Conservation (phyloP, 2,888 invertebrate genomes). For the Megaustenia siamemsis region DNA sequence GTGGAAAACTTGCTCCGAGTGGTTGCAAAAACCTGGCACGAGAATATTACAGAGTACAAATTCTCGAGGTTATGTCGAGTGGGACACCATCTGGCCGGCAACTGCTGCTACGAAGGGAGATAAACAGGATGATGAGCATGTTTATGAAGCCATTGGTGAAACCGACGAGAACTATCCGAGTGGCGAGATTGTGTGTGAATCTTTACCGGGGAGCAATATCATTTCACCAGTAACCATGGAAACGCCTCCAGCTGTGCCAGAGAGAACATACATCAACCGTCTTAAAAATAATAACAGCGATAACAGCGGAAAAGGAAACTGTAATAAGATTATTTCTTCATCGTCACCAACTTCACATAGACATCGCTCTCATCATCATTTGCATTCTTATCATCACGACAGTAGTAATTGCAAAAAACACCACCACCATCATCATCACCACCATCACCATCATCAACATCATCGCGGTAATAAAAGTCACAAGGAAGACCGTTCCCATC, state of each 20-base stretch:
- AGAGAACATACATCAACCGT: conserved; percentile 52
- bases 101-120: conserved; percentile 36
- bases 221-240: not conserved
- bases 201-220: not conserved
- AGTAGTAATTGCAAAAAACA: not conserved
- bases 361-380: conserved; percentile 23
- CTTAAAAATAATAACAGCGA: conserved; percentile 8
- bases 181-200: not conserved
- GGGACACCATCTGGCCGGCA: conserved; percentile 52
- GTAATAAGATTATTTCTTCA: too few species aligned
- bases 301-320: not conserved
- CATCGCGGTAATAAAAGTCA: not conserved
- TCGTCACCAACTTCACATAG: not conserved
- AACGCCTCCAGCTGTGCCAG: conserved; percentile 57
- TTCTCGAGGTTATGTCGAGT: conserved; percentile 49
- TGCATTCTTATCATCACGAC: conserved; percentile 33
- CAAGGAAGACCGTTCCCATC: not conserved
- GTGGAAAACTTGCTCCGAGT: conserved; percentile 48
- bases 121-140: conserved; percentile 53
- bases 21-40: conserved; percentile 44
- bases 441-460: conserved; percentile 21
- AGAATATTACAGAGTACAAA: not conserved
- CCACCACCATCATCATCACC: conserved; percentile 43
- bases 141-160: conserved; percentile 55
- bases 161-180: conserved; percentile 16